Percentiles rank a stretch among this genome's conserved stretches.
Evolutionary conservation across 2,797 vertebrate genomes (phyloP).

Genomic region (Chiroxiphia lanceolata): DNA sequence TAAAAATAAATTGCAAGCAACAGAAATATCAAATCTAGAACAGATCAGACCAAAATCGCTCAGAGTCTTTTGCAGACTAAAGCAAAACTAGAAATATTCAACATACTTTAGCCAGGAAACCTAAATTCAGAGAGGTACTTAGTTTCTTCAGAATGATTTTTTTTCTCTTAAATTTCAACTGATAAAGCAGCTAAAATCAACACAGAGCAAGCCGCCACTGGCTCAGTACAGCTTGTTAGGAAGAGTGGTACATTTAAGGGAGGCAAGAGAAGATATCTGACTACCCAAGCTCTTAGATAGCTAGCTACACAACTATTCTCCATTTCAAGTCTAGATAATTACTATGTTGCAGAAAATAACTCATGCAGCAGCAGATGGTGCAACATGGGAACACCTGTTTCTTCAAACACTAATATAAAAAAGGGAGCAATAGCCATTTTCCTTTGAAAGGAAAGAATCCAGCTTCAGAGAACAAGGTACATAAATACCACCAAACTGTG

Average conservation of each 20-base stretch:
- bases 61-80: background rate
- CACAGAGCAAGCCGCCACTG: background rate
- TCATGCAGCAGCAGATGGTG: background rate
- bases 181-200: background rate
- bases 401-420: background rate
- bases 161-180: background rate
- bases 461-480: background rate
- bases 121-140: background rate
- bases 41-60: background rate
- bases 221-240: background rate
- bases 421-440: background rate
- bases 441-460: background rate
- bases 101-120: background rate
- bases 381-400: background rate
- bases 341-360: conserved; percentile 1
- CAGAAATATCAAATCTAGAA: background rate
- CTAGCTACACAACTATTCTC: background rate
- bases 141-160: background rate
- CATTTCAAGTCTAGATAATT: conserved; percentile 21
- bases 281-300: background rate
- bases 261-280: background rate
- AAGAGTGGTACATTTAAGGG: background rate
- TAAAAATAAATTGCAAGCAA: background rate
- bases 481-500: background rate
- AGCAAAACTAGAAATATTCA: background rate